phyloP scores from a whole-genome alignment of 2,888 invertebrate genomes.

The Tetranychus piercei region DNA sequence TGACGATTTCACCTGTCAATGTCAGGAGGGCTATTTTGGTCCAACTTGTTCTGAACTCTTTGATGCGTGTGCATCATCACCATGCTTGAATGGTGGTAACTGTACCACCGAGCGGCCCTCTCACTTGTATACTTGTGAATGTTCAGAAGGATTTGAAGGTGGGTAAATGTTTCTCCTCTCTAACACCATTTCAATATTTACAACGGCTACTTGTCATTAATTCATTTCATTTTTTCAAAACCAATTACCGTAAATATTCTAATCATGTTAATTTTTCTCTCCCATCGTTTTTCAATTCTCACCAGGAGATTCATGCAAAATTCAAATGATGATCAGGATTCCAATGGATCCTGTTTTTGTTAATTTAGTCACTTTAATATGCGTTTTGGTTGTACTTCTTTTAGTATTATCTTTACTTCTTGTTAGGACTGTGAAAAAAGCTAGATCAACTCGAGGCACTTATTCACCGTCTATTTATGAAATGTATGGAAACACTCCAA shows the following conservation, averaged over 20 bases:
- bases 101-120: slow-evolving; percentile 55
- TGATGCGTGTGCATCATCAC: slow-evolving; percentile 65
- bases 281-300: background rate
- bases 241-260: no score
- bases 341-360: background rate
- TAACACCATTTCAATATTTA: no score
- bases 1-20: background rate
- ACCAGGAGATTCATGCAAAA: background rate
- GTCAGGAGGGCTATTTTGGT: slow-evolving; percentile 15
- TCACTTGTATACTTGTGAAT: slow-evolving; percentile 31
- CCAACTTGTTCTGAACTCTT: slow-evolving; percentile 43
- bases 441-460: slow-evolving; percentile 82
- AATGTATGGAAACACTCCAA: slow-evolving; percentile 76
- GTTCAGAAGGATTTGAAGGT: slow-evolving; percentile 54
- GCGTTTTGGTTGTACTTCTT: slow-evolving; percentile 15
- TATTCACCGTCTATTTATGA: slow-evolving; percentile 97
- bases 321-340: background rate
- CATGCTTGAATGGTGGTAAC: slow-evolving; percentile 76
- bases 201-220: background rate
- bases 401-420: slow-evolving; percentile 29
- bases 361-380: slow-evolving; percentile 6
- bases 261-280: background rate
- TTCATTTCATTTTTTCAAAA: background rate
- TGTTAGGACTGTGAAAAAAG: slow-evolving; percentile 62
- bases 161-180: slow-evolving; percentile 54